Evolutionary conservation across 2,888 invertebrate genomes (phyloP).

Genomic region (Pristionchus mayeri): DNA sequence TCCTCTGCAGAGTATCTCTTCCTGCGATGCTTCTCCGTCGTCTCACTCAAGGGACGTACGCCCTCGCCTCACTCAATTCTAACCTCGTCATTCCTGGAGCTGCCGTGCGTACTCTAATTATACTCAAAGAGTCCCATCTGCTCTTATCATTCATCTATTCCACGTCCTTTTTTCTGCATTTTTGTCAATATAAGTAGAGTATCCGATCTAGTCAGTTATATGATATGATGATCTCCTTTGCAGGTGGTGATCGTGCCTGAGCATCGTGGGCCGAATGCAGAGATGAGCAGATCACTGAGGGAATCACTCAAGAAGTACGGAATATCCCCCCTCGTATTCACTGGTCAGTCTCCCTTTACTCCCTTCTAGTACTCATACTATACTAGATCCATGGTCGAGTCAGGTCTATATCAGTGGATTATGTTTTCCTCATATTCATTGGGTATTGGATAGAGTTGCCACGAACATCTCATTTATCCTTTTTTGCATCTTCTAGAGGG

Average conservation of each 20-base stretch:
- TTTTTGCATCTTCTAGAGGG: neutral
- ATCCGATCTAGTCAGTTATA: no score
- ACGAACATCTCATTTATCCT: no score
- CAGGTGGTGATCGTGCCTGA: conserved; percentile 39
- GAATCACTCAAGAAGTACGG: conserved; percentile 30
- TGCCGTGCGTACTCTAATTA: neutral
- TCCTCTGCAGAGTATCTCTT: neutral
- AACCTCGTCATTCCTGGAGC: neutral
- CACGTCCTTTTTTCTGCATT: no score
- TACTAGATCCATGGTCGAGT: no score
- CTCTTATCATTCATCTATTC: no score
- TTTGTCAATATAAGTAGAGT: no score
- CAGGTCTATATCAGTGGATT: no score
- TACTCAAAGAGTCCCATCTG: no score
- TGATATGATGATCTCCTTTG: no score
- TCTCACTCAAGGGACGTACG: neutral
- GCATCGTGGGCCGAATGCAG: neutral
- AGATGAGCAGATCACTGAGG: neutral
- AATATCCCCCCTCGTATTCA: neutral
- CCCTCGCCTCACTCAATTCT: neutral
- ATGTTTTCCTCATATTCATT: no score
- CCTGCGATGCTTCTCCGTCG: neutral
- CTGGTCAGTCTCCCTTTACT: neutral
- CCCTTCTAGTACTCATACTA: neutral
- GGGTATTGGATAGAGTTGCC: no score